Conservation (phyloP, 2,888 invertebrate species). For the Graphium colonna region DNA sequence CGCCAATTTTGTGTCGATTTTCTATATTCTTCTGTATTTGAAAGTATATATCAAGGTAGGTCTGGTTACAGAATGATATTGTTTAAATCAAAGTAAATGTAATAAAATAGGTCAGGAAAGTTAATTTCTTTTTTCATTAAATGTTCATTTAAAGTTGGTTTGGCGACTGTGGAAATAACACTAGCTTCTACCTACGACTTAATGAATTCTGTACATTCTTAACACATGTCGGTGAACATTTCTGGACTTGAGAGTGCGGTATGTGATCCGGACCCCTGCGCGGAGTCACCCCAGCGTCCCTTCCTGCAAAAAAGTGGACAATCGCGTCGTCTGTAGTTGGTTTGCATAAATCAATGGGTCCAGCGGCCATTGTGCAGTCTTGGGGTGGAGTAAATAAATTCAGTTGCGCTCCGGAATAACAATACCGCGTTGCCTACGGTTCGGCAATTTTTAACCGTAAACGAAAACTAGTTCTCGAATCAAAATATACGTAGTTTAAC, state of each 20-base stretch:
- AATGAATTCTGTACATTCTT: neutral
- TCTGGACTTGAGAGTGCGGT: slow-evolving; percentile 8
- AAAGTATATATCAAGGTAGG: too few species aligned
- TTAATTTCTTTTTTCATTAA: too few species aligned
- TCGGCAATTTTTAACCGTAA: neutral
- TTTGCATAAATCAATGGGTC: slow-evolving; percentile 73
- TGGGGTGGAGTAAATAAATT: slow-evolving; percentile 32
- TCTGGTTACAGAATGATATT: too few species aligned
- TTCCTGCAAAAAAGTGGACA: slow-evolving; percentile 62
- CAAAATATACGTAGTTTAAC: too few species aligned
- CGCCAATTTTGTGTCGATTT: too few species aligned
- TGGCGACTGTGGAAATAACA: too few species aligned
- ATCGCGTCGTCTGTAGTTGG: slow-evolving; percentile 59
- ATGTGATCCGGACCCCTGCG: slow-evolving; percentile 42
- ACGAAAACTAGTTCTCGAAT: neutral
- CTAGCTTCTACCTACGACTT: neutral
- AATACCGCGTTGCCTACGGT: neutral
- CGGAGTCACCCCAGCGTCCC: slow-evolving; percentile 48
- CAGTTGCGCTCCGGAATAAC: slow-evolving; percentile 12
- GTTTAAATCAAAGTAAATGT: too few species aligned
- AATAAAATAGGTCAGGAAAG: too few species aligned
- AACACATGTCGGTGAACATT: slow-evolving; percentile 2
- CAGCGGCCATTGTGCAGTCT: slow-evolving; percentile 50
- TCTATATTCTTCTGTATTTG: too few species aligned
- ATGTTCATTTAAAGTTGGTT: too few species aligned